Conservation (phyloP, 2,797 vertebrate species). For the Eurystomus glaucurus region DNA sequence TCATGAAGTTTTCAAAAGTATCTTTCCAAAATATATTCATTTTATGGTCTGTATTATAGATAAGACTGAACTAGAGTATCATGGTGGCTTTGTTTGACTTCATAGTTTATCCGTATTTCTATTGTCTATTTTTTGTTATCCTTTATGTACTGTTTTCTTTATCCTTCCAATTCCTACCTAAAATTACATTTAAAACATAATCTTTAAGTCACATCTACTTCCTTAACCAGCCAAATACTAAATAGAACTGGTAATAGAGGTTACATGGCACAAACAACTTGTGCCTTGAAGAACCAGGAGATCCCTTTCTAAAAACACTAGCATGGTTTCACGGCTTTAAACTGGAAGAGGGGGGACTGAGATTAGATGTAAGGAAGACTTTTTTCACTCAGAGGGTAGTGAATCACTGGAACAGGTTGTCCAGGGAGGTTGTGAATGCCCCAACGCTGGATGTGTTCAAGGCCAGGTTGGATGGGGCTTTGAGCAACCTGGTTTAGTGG, state of each 20-base stretch:
- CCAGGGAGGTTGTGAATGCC: too few relatives aligned
- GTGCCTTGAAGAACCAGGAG: background rate
- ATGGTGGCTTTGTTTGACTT: background rate
- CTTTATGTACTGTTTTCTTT: background rate
- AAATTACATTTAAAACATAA: background rate
- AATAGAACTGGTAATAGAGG: background rate
- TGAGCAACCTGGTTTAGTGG: too few relatives aligned
- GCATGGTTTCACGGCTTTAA: background rate
- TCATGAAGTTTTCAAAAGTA: conserved; percentile 53
- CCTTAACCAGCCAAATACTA: background rate
- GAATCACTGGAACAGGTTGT: too few relatives aligned
- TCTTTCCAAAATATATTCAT: conserved; percentile 35
- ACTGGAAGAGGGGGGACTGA: too few relatives aligned
- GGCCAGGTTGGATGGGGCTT: too few relatives aligned
- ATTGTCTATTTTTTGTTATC: rapidly evolving
- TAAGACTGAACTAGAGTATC: background rate
- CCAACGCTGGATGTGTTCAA: too few relatives aligned
- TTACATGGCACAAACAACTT: background rate
- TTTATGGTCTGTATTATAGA: background rate
- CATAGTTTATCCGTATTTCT: background rate
- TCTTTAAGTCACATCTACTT: background rate
- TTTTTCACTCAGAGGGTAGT: too few relatives aligned
- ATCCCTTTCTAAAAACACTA: background rate
- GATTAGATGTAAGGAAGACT: too few relatives aligned
- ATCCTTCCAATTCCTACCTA: background rate